These are phyloP conservation scores for Caenorhabditis inopinata DNA, from an alignment of 1,140 invertebrate genomes.

Conservation along the genomic window DNA sequence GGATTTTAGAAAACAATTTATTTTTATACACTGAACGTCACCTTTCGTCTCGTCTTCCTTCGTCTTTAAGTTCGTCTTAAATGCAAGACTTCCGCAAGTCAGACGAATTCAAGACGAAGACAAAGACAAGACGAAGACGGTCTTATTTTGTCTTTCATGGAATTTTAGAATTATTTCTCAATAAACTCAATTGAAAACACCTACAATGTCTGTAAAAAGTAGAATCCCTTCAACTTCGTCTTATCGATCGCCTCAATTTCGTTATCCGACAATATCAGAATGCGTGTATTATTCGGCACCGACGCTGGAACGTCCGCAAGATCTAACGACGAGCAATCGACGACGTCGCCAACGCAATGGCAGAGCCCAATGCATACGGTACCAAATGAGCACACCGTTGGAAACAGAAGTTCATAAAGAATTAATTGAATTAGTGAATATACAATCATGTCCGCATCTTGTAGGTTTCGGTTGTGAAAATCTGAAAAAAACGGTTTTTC, in stretches of 20 bases:
- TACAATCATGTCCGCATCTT: slow-evolving; percentile 28
- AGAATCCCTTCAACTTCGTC: background rate
- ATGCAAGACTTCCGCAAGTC: too few species aligned
- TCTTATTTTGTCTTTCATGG: too few species aligned
- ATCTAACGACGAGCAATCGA: background rate
- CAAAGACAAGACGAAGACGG: too few species aligned
- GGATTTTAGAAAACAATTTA: too few species aligned
- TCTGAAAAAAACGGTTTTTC: too few species aligned
- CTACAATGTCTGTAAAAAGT: background rate
- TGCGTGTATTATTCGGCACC: background rate
- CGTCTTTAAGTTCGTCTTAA: too few species aligned
- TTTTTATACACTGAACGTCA: too few species aligned
- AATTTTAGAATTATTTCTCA: too few species aligned
- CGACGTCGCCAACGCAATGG: slow-evolving; percentile 1
- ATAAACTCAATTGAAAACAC: slow-evolving; percentile 26
- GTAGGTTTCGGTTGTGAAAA: background rate
- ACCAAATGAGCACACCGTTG: background rate
- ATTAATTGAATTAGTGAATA: background rate
- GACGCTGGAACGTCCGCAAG: background rate
- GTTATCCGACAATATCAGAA: background rate
- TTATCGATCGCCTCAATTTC: background rate
- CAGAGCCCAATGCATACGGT: slow-evolving; percentile 10
- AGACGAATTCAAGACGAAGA: too few species aligned
- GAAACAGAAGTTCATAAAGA: background rate
- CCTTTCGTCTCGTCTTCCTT: too few species aligned